Percentiles rank a stretch among this genome's conserved stretches.
Conservation (phyloP, 64 coral and sea anemone genomes). For the Pachyseris speciosa region DNA sequence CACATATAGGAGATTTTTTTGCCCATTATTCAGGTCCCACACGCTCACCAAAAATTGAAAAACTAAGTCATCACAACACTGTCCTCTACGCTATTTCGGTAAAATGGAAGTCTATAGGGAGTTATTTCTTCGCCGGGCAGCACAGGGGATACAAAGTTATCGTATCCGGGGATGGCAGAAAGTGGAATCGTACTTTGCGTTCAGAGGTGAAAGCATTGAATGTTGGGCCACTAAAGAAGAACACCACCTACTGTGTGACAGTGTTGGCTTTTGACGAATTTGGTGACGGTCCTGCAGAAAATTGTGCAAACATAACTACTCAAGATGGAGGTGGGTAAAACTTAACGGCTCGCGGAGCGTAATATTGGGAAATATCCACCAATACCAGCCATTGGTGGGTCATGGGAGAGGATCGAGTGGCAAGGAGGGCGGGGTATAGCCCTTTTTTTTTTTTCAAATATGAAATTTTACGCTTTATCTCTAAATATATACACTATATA, state of each 20-base stretch:
- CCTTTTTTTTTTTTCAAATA: too few relatives aligned
- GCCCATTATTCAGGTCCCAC: not conserved
- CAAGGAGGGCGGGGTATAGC: too few relatives aligned
- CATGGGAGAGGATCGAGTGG: too few relatives aligned
- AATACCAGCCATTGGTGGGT: too few relatives aligned
- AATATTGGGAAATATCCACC: too few relatives aligned
- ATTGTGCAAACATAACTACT: conserved; percentile 10
- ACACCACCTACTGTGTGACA: not conserved
- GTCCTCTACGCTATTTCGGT: not conserved
- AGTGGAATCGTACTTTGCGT: not conserved
- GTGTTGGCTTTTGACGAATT: not conserved
- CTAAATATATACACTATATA: too few relatives aligned
- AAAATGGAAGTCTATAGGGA: not conserved
- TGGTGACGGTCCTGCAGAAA: not conserved
- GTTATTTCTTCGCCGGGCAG: not conserved
- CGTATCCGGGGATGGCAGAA: not conserved
- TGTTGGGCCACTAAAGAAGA: not conserved
- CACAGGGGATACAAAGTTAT: not conserved
- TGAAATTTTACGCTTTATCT: too few relatives aligned
- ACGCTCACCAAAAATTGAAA: not conserved
- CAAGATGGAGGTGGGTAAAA: conserved; percentile 20
- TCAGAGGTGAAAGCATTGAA: not conserved
- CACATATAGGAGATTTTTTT: too few relatives aligned
- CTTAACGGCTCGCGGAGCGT: too few relatives aligned
- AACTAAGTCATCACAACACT: not conserved